Evolutionary conservation across 1,140 invertebrate genomes (phyloP).

Genomic region (Drosophila orena): DNA sequence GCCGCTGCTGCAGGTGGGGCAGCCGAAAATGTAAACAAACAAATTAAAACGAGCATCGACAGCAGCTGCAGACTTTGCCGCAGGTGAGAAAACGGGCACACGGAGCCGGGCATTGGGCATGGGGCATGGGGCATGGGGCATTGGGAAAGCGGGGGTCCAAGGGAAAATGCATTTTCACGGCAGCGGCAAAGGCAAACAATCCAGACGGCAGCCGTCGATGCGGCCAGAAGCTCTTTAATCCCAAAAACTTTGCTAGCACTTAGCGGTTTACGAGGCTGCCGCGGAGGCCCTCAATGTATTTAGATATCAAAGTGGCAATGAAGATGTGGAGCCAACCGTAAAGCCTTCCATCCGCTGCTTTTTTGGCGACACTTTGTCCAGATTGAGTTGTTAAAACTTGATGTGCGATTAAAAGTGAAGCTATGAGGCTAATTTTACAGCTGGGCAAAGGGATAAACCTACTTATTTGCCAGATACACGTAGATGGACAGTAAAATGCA

Average conservation of each 20-base stretch:
- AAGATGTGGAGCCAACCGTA: constrained; percentile 10
- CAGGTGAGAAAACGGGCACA: constrained; percentile 75
- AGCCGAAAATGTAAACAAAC: constrained; percentile 75
- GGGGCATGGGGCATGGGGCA: constrained; percentile 9
- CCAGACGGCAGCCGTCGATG: constrained; percentile 20
- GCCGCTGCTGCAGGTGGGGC: constrained; percentile 50
- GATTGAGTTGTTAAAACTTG: constrained; percentile 53
- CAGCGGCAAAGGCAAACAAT: constrained; percentile 70
- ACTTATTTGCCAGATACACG: too few relatives aligned
- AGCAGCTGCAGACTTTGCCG: constrained; percentile 34
- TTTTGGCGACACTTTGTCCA: constrained; percentile 56
- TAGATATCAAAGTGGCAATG: constrained; percentile 35
- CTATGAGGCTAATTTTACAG: neutral
- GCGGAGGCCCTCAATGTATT: constrained; percentile 39
- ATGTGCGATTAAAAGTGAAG: constrained; percentile 22
- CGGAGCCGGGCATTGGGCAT: constrained; percentile 6
- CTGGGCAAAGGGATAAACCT: neutral
- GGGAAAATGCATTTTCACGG: constrained; percentile 57
- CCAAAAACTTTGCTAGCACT: constrained; percentile 49
- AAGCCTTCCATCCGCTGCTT: neutral
- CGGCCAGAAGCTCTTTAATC: constrained; percentile 74
- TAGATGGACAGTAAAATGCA: too few relatives aligned
- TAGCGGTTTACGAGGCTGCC: constrained; percentile 50
- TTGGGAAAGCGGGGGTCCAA: constrained; percentile 9
- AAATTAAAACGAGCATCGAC: constrained; percentile 80